Conservation (phyloP, 2,113 vertebrate species). For the Emydocephalus ijimae region DNA sequence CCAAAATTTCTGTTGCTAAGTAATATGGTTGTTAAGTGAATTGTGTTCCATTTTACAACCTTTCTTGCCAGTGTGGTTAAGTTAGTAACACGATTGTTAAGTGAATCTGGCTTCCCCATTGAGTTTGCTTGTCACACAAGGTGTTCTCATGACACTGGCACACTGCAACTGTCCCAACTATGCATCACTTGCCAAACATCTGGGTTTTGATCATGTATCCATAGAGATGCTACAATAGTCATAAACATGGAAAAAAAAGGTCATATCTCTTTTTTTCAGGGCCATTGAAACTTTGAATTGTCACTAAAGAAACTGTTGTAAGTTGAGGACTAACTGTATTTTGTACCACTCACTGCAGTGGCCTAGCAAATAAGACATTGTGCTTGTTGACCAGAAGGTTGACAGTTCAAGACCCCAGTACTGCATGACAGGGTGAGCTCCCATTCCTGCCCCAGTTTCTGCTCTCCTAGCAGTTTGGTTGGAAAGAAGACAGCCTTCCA, state of each 20-base stretch:
- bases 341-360: neutral
- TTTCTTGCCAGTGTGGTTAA: neutral
- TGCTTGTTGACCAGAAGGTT: neutral
- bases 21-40: neutral
- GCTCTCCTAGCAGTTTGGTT: neutral
- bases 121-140: neutral
- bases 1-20: neutral
- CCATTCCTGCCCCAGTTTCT: neutral
- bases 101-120: neutral
- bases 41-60: neutral
- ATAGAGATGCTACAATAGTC: too few species aligned
- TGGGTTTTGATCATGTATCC: too few species aligned
- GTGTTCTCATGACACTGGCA: neutral
- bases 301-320: too few species aligned
- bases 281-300: too few species aligned
- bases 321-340: too few species aligned
- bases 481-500: neutral
- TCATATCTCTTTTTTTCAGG: too few species aligned
- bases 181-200: too few species aligned
- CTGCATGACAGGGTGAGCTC: neutral
- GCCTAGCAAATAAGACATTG: neutral
- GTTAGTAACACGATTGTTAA: neutral
- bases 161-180: neutral
- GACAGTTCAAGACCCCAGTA: neutral
- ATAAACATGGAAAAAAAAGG: too few species aligned